Evolutionary conservation across 2,113 vertebrate species (phyloP).

Genomic region (Notarius lentiginosus): DNA sequence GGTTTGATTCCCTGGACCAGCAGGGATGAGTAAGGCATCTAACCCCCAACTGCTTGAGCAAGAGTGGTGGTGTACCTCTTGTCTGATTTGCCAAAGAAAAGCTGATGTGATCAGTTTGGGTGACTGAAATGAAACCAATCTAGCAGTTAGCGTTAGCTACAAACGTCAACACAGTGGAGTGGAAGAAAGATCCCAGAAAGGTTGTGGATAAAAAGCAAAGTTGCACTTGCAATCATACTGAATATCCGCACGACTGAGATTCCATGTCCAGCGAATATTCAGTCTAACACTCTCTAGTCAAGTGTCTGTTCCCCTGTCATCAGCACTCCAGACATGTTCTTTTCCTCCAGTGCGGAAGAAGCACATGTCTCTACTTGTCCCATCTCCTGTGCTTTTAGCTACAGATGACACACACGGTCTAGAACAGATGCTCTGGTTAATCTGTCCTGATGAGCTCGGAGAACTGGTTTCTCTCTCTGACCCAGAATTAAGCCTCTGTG

Average conservation of each 20-base stretch:
- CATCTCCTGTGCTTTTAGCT: constrained; percentile 10
- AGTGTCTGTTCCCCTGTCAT: background rate
- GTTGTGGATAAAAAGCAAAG: background rate
- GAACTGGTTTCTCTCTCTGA: constrained; percentile 17
- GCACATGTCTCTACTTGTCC: constrained; percentile 7
- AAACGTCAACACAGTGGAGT: no score
- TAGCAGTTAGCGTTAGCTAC: no score
- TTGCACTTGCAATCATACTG: background rate
- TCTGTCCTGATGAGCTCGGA: constrained; percentile 27
- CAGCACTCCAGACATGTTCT: background rate
- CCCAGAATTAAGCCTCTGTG: constrained; percentile 8
- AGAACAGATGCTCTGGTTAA: constrained; percentile 21
- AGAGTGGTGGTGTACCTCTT: no score
- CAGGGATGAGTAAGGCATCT: no score
- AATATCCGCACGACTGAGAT: background rate
- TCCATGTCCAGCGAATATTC: background rate
- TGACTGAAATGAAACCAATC: no score
- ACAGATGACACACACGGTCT: background rate
- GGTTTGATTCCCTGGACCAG: no score
- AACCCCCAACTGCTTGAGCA: no score
- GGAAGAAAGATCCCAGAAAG: no score
- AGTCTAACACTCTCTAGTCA: background rate
- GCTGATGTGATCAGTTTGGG: no score
- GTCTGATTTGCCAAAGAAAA: no score
- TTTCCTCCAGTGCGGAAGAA: constrained; percentile 10